Evolutionary conservation across 1,140 invertebrate genomes (phyloP).

Genomic region (Procambarus virginalis): DNA sequence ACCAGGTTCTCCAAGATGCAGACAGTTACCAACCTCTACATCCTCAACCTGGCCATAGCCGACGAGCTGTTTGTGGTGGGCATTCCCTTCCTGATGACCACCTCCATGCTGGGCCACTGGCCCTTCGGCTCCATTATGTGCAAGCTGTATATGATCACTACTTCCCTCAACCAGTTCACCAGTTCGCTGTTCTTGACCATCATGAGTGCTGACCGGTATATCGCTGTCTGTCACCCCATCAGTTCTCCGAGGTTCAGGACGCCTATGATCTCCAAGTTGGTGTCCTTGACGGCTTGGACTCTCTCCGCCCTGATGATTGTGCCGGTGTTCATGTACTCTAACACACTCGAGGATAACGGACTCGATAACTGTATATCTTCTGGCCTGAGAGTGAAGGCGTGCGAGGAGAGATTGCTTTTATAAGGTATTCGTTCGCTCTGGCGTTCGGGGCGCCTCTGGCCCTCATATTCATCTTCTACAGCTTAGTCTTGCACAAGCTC

Average conservation of each 20-base stretch:
- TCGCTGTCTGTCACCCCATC: conserved; percentile 97
- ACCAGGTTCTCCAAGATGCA: too few species aligned
- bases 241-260: conserved; percentile 88
- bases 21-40: conserved; percentile 86
- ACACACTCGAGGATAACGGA: conserved; percentile 74
- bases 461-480: conserved; percentile 97
- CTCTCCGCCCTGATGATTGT: conserved; percentile 90
- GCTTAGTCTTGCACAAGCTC: conserved; percentile 92
- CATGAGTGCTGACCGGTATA: conserved; percentile 97
- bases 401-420: conserved; percentile 83
- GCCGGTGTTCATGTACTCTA: conserved; percentile 94
- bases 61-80: conserved; percentile 96
- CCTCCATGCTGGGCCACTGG: conserved; percentile 89
- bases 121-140: conserved; percentile 93
- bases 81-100: conserved; percentile 92
- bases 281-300: conserved; percentile 89
- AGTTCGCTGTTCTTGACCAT: conserved; percentile 94
- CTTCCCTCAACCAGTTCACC: conserved; percentile 96
- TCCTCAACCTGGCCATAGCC: conserved; percentile 94
- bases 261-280: conserved; percentile 88
- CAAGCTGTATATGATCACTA: conserved; percentile 93
- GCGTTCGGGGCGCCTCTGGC: conserved; percentile 94
- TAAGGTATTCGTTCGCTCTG: conserved; percentile 91
- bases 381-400: conserved; percentile 81
- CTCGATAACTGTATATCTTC: conserved; percentile 84